Percentiles rank a stretch among this genome's conserved stretches.
These are phyloP conservation scores for Drosophila bunnanda DNA, from an alignment of 2,888 invertebrate species.

Conservation along the genomic window DNA sequence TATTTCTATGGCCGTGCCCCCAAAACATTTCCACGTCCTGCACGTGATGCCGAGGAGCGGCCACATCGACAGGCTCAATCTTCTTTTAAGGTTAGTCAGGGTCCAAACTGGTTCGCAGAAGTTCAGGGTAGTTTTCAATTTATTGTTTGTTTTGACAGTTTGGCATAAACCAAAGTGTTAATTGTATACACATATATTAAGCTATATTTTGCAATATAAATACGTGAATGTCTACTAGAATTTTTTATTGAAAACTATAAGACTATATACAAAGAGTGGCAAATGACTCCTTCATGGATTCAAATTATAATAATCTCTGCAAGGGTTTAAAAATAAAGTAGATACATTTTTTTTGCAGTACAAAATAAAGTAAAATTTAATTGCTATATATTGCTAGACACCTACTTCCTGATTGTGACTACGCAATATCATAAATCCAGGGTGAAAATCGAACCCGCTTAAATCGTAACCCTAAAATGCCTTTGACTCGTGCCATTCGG, in stretches of 20 bases:
- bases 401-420: not conserved
- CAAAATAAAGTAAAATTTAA: too few species aligned
- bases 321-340: too few species aligned
- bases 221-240: not conserved
- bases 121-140: not conserved
- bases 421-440: constrained; percentile 24
- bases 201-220: not conserved
- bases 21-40: constrained; percentile 41
- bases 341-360: too few species aligned
- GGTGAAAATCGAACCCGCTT: constrained; percentile 9
- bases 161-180: not conserved
- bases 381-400: not conserved
- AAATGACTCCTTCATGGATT: too few species aligned
- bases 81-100: not conserved
- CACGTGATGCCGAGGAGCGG: constrained; percentile 24
- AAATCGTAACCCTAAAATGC: not conserved
- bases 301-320: too few species aligned
- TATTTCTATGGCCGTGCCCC: constrained; percentile 61
- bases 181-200: too few species aligned
- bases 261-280: too few species aligned
- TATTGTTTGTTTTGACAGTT: constrained; percentile 9
- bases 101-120: not conserved
- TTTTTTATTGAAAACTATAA: not conserved
- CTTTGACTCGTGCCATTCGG: not conserved
- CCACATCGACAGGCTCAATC: constrained; percentile 5